Percentiles rank a stretch among this genome's conserved stretches.
Conservation (phyloP, 1,140 invertebrate species). For the Sycophaga agraensis region DNA sequence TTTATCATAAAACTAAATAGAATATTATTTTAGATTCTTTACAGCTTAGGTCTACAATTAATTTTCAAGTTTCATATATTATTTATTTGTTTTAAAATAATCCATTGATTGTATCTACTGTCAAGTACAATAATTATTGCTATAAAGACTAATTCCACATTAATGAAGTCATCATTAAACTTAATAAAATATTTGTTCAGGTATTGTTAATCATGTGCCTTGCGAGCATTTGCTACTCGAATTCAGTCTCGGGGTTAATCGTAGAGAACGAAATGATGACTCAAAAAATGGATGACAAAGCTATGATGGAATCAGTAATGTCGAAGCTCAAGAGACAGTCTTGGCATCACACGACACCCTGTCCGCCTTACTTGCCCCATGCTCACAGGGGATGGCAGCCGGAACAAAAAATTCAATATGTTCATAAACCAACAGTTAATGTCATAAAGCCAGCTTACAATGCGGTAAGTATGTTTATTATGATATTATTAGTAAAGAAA, state of each 20-base stretch:
- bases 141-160: no score
- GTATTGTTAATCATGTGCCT: constrained; percentile 39
- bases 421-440: constrained; percentile 21
- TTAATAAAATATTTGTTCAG: not conserved
- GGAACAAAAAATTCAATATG: constrained; percentile 20
- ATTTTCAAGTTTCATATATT: no score
- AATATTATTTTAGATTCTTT: no score
- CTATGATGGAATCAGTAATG: constrained; percentile 30
- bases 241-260: constrained; percentile 37
- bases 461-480: no score
- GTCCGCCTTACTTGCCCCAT: constrained; percentile 41
- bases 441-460: no score
- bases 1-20: no score
- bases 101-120: no score
- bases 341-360: constrained; percentile 35
- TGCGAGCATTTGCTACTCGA: constrained; percentile 40
- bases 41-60: no score
- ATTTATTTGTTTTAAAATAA: no score
- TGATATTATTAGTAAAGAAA: no score
- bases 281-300: constrained; percentile 16
- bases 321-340: constrained; percentile 43
- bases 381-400: not conserved
- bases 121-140: no score
- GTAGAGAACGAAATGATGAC: constrained; percentile 22
- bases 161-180: no score